Evolutionary conservation across 2,113 vertebrate genomes (phyloP), one percentile per base, ranked within the genome.

Genomic region (Aldabrachelys gigantea): DNA sequence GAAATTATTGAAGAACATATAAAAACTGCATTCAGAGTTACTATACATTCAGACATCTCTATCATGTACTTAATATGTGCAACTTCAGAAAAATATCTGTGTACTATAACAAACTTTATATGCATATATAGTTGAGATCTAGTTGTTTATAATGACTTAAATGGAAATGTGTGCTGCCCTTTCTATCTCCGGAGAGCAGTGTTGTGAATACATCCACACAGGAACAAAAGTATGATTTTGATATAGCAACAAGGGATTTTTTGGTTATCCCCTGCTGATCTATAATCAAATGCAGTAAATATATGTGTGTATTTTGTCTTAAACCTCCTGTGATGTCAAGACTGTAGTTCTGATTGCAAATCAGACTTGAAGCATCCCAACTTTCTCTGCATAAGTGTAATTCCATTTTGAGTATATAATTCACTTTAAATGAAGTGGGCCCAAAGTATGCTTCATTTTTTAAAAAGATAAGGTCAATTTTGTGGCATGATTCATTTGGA

Each of bases 141-240:
- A 78, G 7, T 78, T 44, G 13, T 27, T 25, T 27, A 78, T 44
- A 78, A 44, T 27, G 6, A 47, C 94, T 92, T 79, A 94, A 96
- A 89, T 96, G 92, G 95, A 80, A 96, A 97, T 89, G 8, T 85
- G 81, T 89, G 89, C 62, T 96, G 69, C 72, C 91, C 89, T 75
- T 97, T 96, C 91, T 82, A 88, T 95, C 96, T 97, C 91, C 91
- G 88, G 57, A 89, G 87, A 95, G 83, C 31, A 47, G 92, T 82
- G 59, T 93, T 96, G 92, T 95, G 17, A 1, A 62, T 62, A 82
- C 38, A 87, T 85, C 92, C 93, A 41, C 52, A 75, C 65, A 76
- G 85, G 49, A 87, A 90, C 69, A 93, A 90, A 97, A 94, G 80
- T 92, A 62, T 53, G 80, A 86, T 72, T 97, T 92, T 62, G 31